Percentiles rank a stretch among this genome's conserved stretches.
These are phyloP conservation scores for Synanthedon formicaeformis DNA, from an alignment of 2,888 invertebrate genomes.

Conservation along the genomic window DNA sequence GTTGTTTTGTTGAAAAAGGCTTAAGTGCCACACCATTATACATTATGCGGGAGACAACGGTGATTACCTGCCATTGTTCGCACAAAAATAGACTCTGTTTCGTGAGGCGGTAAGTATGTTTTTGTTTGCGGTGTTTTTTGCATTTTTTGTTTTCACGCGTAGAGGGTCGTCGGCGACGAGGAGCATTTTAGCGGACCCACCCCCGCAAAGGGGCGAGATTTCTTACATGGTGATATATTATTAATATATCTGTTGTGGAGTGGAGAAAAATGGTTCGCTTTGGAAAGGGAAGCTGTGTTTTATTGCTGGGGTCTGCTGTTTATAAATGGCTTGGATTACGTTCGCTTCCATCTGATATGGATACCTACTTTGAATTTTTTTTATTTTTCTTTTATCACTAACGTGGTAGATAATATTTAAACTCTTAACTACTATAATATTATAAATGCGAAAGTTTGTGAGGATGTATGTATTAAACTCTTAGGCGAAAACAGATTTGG, in stretches of 20 bases:
- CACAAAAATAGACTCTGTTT: conserved; percentile 21
- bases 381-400: too few species aligned
- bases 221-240: conserved; percentile 65
- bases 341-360: not conserved
- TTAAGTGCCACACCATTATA: conserved; percentile 55
- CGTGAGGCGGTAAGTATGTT: conserved; percentile 12
- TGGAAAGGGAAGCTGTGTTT: conserved; percentile 38
- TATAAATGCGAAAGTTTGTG: too few species aligned
- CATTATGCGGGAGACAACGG: conserved; percentile 51
- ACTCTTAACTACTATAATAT: too few species aligned
- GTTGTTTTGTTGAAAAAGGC: conserved; percentile 49
- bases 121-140: conserved; percentile 13
- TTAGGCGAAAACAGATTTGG: too few species aligned
- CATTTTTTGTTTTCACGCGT: conserved; percentile 37
- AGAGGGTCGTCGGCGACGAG: conserved; percentile 32
- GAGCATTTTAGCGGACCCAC: conserved; percentile 49
- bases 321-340: conserved; percentile 22
- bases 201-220: conserved; percentile 51
- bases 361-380: too few species aligned
- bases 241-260: conserved; percentile 51
- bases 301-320: conserved; percentile 24
- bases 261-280: conserved; percentile 45
- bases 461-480: too few species aligned
- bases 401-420: too few species aligned
- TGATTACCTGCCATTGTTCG: conserved; percentile 35